A percentile compares a stretch with the other conserved stretches of the same genome.
Conservation (phyloP, 2,113 vertebrate genomes). For the Erythrolamprus reginae region DNA sequence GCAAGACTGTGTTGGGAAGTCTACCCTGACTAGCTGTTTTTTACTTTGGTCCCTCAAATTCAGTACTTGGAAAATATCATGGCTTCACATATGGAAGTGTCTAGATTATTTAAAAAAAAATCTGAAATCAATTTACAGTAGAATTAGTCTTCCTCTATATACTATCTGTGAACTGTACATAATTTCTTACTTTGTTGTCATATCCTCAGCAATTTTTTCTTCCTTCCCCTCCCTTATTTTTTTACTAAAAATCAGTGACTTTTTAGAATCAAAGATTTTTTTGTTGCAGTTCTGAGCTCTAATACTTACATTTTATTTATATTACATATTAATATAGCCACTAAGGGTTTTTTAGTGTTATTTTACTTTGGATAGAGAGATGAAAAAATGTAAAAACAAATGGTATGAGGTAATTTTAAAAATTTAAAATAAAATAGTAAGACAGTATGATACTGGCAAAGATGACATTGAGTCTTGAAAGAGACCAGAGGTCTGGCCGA, state of each 20-base stretch:
- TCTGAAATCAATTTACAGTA: background rate
- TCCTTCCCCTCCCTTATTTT: background rate
- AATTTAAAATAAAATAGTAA: background rate
- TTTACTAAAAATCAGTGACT: background rate
- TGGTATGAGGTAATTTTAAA: background rate
- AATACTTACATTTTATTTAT: background rate
- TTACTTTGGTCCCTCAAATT: background rate
- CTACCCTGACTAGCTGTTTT: background rate
- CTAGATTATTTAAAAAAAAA: background rate
- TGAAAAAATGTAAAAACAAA: background rate
- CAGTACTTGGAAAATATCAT: background rate
- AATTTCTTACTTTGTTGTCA: background rate
- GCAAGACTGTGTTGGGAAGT: background rate
- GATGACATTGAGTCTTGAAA: background rate
- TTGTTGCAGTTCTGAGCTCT: background rate
- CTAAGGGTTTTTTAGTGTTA: background rate
- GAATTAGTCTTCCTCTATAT: background rate
- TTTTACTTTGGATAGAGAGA: background rate
- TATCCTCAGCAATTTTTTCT: background rate
- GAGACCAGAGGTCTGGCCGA: background rate
- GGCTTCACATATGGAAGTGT: background rate
- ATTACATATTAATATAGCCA: background rate
- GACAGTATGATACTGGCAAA: background rate
- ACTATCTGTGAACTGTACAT: background rate
- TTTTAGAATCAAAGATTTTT: background rate